Evolutionary conservation across 1,140 invertebrate genomes (phyloP), one percentile per base, ranked within the genome.

Genomic region (Heliothis subflexa): DNA sequence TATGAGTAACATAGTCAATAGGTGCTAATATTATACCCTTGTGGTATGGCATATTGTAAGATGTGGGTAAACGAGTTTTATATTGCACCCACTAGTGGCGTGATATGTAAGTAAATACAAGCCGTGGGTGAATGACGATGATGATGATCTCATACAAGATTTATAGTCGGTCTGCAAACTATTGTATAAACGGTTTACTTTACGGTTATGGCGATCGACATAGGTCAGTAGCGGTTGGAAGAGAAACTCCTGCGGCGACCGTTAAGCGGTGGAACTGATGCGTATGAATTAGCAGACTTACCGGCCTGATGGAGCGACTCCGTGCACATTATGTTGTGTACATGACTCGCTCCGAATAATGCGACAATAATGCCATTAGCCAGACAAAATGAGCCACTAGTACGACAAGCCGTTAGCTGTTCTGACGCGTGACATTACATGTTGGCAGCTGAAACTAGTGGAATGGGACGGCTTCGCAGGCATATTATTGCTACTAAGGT

Each of bases 241-340:
- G 59, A 66, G 59, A 78, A 77, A 80, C 40, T 68, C 68, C 54
- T n/a, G 40, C 16, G 71, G 71, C 25, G 54, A 55, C 77, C 73
- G 82, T 78, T 82, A 80, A 50, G 54, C 76, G 55, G 82, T 61
- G 82, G 82, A 83, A 83, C 80, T 78, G 80, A 81, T 78, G 52
- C 18, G 50, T 73, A 80, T 64, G 73, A 77, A 78, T 78, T 80
- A 78, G 55, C 52, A 25, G 61, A 52, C 45, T 62, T 61, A 47
- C 61, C 16, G 62, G 40, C 40, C 55, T 66, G 62, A 70, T 70
- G 80, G 83, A 82, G 81, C 78, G 80, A 82, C 45, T 62, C 28
- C 71, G 76, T 55, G 47, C 52, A 10, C 18, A 77, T 77, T 71
- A 80, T 25, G 49, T 77, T 11, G 33, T 64, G 54, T 50, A 72